phyloP scores from a whole-genome alignment of 2,113 vertebrate species.

The Falcunculus frontatus region DNA sequence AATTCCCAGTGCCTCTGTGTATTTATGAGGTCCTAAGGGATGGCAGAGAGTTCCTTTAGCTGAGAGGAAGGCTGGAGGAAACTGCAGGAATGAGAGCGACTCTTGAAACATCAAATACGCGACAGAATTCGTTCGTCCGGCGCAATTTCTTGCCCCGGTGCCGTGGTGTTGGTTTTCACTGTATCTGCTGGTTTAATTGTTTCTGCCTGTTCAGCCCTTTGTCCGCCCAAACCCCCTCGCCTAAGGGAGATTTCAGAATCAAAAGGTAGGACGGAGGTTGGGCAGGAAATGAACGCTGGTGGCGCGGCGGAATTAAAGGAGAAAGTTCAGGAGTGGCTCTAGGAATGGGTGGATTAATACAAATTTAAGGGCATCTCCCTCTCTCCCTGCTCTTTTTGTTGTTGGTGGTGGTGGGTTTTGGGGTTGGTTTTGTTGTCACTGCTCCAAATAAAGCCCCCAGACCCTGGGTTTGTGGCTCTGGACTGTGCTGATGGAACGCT shows the following conservation, averaged over 20 bases:
- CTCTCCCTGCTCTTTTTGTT: background rate
- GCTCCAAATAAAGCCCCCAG: background rate
- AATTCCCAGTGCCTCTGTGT: conserved; percentile 59
- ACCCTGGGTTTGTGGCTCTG: rapidly evolving
- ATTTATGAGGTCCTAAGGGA: conserved; percentile 68
- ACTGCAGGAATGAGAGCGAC: background rate
- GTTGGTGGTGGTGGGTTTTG: background rate
- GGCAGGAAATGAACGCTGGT: conserved; percentile 77
- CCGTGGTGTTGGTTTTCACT: conserved; percentile 70
- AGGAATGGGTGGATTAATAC: background rate
- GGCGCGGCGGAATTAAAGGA: conserved; percentile 52
- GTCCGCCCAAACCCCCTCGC: conserved; percentile 70
- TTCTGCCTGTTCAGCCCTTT: conserved; percentile 78
- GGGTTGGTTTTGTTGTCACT: background rate
- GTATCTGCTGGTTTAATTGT: conserved; percentile 79
- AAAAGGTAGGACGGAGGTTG: conserved; percentile 68
- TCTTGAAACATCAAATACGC: conserved; percentile 57
- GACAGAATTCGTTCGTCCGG: background rate
- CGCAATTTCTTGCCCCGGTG: conserved; percentile 41
- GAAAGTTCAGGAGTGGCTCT: conserved; percentile 51
- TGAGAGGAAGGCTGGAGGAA: conserved; percentile 45
- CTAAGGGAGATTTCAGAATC: conserved; percentile 72
- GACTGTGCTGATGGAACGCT: background rate
- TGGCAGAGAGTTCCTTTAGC: conserved; percentile 26
- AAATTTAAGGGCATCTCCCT: background rate